Conservation (phyloP, 2,113 vertebrate species). For the Xiphophorus hellerii region DNA sequence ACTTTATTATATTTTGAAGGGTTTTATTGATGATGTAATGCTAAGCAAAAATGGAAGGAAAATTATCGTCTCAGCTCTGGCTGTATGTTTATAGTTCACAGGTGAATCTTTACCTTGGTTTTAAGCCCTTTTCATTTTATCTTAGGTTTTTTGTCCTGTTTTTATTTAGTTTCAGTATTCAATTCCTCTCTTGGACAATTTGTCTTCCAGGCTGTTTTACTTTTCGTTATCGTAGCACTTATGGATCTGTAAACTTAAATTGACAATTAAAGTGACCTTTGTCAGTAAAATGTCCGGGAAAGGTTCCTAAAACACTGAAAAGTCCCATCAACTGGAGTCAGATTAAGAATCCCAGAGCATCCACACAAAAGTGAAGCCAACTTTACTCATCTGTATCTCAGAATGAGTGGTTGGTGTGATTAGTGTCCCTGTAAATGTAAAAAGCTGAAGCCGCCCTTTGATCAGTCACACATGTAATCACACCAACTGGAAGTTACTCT, state of each 20-base stretch:
- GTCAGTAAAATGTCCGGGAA: neutral
- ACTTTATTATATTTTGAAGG: neutral
- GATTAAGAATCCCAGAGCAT: conserved; percentile 22
- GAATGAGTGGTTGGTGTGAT: conserved; percentile 35
- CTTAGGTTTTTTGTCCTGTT: neutral
- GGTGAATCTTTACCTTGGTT: neutral
- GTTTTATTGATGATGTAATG: neutral
- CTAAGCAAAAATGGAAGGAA: neutral
- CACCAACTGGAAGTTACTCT: conserved; percentile 49
- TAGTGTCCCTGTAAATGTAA: conserved; percentile 44
- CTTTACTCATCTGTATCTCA: conserved; percentile 28
- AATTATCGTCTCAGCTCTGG: neutral
- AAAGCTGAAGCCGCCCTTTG: conserved; percentile 36
- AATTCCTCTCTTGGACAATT: too few species aligned
- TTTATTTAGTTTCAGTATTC: neutral
- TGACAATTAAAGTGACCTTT: neutral
- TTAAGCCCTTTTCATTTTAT: neutral
- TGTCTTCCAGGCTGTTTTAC: too few species aligned
- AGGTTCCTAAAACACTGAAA: neutral
- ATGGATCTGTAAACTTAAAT: neutral
- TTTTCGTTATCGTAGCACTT: too few species aligned
- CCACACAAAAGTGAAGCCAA: conserved; percentile 36
- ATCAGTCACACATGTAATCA: conserved; percentile 71
- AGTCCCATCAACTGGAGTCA: neutral
- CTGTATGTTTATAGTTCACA: neutral